Percentiles rank a stretch among this genome's conserved stretches.
phyloP scores from a whole-genome alignment of 2,113 vertebrate genomes.

The Ictidomys tridecemlineatus region DNA sequence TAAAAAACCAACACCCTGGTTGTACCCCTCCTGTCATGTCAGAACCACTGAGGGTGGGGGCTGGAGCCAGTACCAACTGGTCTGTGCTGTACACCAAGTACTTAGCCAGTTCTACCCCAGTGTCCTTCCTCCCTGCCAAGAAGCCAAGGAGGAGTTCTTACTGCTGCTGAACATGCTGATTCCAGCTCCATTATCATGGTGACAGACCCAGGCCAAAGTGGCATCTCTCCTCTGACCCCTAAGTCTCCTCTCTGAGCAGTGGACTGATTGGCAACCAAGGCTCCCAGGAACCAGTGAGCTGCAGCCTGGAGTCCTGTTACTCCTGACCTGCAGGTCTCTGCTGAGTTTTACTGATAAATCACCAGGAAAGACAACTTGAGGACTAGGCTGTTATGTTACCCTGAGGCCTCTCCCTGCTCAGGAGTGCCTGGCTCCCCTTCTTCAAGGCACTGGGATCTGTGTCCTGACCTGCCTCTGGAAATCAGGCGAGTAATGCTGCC shows the following conservation, averaged over 20 bases:
- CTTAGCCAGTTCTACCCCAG: not conserved
- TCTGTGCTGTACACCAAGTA: not conserved
- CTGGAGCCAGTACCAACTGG: fast-evolving
- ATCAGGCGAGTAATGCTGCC: no score
- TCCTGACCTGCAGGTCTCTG: not conserved
- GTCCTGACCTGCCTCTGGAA: not conserved
- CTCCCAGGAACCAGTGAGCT: not conserved
- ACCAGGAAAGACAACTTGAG: not conserved
- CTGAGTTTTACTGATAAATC: not conserved
- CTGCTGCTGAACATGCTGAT: not conserved
- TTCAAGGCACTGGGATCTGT: not conserved
- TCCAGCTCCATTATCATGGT: not conserved
- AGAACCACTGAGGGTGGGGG: not conserved
- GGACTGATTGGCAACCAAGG: no score
- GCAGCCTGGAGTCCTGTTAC: not conserved
- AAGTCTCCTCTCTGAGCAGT: not conserved
- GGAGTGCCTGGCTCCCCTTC: not conserved
- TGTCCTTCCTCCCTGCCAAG: not conserved
- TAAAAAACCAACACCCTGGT: not conserved
- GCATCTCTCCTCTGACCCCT: not conserved
- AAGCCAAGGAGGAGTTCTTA: not conserved
- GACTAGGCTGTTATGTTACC: no score
- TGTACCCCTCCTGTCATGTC: fast-evolving
- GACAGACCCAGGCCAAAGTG: not conserved
- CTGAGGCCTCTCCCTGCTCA: fast-evolving